These are phyloP conservation scores for Glyptemys insculpta DNA, from an alignment of 2,797 vertebrate genomes.

Conservation along the genomic window DNA sequence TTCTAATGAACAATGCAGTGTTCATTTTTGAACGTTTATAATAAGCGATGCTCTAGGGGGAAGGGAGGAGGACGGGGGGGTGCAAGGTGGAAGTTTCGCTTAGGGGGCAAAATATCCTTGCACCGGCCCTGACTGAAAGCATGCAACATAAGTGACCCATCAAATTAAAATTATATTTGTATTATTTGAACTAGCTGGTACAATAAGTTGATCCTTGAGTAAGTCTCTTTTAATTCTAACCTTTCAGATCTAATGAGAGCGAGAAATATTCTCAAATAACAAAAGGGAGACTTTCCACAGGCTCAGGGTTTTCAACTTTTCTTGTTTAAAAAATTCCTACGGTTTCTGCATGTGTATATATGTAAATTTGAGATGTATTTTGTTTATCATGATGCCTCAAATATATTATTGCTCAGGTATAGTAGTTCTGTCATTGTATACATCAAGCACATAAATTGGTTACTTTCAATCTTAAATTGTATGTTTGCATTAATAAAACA, in stretches of 20 bases:
- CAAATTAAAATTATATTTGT: neutral
- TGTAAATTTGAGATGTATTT: neutral
- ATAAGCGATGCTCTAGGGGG: too few relatives aligned
- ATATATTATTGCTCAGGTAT: conserved; percentile 65
- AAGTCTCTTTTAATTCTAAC: neutral
- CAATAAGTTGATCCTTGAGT: neutral
- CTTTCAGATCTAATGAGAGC: neutral
- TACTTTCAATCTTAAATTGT: conserved; percentile 38
- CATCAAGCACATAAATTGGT: neutral
- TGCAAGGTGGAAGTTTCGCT: too few relatives aligned
- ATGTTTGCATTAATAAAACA: conserved; percentile 27
- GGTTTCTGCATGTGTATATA: neutral
- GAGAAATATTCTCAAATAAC: neutral
- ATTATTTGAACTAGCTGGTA: neutral
- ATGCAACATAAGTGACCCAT: neutral
- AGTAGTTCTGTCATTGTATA: conserved; percentile 41
- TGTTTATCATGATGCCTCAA: neutral
- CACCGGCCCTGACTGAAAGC: neutral
- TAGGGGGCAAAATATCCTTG: too few relatives aligned
- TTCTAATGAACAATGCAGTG: too few relatives aligned
- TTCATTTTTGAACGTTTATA: too few relatives aligned
- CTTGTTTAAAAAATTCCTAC: conserved; percentile 1
- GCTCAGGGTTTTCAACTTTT: neutral
- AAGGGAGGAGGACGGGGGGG: too few relatives aligned
- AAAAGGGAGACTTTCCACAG: neutral